A percentile compares a stretch with the other conserved stretches of the same genome.
Conservation (phyloP, 30 jellyfish, hydroid and myxozoan genomes). For the Kudoa iwatai region DNA sequence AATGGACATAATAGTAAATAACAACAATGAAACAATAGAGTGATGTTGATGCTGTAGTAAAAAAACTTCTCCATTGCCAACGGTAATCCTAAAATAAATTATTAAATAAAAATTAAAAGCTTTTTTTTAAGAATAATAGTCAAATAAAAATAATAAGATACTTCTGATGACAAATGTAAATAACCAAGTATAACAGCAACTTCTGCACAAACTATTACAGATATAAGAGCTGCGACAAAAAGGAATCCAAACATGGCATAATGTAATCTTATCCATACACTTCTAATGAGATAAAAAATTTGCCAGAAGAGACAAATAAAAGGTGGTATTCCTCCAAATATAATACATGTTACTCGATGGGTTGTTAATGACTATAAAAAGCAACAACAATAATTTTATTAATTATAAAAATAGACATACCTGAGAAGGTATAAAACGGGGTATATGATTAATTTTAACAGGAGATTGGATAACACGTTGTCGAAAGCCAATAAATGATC, state of each 20-base stretch:
- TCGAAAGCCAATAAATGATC: not conserved
- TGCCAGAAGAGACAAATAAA: too few relatives aligned
- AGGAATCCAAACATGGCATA: conserved; percentile 1
- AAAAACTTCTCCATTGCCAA: conserved; percentile 1
- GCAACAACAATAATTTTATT: too few relatives aligned
- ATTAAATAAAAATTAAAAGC: too few relatives aligned
- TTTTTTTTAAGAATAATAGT: too few relatives aligned
- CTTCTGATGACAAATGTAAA: conserved; percentile 89
- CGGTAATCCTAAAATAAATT: conserved; percentile 1
- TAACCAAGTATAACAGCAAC: conserved; percentile 47
- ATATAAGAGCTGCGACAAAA: not conserved
- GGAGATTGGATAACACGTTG: not conserved
- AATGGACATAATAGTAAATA: too few relatives aligned
- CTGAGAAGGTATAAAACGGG: too few relatives aligned
- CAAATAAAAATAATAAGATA: too few relatives aligned
- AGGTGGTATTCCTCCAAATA: too few relatives aligned
- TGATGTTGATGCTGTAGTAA: not conserved
- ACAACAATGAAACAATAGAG: not conserved
- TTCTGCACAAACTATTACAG: conserved; percentile 24
- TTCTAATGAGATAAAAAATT: too few relatives aligned
- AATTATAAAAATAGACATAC: too few relatives aligned
- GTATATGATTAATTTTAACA: not conserved
- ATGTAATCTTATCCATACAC: not conserved
- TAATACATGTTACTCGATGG: too few relatives aligned
- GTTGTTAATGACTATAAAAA: too few relatives aligned